phyloP scores from a whole-genome alignment of 2,113 vertebrate genomes.

The Formicarius rufipectus region DNA sequence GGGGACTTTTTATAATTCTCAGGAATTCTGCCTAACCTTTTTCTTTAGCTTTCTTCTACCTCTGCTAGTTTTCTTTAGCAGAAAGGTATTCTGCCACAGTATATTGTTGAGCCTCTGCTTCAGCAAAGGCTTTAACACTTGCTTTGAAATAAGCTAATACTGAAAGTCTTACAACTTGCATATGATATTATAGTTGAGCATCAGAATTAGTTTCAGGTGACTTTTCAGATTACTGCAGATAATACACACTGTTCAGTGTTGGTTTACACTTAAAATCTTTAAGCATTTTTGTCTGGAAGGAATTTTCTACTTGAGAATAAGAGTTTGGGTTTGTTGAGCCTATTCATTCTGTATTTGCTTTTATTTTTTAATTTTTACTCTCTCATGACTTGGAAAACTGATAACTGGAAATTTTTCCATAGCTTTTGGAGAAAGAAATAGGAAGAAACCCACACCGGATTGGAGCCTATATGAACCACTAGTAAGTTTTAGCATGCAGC shows the following conservation, averaged over 20 bases:
- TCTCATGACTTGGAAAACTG: background rate
- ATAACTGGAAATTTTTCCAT: background rate
- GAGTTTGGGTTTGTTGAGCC: background rate
- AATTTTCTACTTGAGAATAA: background rate
- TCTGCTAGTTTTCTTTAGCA: background rate
- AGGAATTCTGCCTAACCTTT: background rate
- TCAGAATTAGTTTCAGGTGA: background rate
- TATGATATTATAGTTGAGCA: background rate
- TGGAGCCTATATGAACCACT: background rate
- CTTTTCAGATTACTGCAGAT: background rate
- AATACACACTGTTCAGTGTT: background rate
- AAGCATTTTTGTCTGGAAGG: background rate
- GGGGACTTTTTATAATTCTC: conserved; percentile 7
- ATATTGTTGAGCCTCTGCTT: background rate
- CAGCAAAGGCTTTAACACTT: background rate
- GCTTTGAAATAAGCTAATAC: background rate
- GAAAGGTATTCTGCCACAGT: background rate
- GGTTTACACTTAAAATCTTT: background rate
- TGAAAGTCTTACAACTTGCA: background rate
- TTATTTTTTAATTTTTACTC: background rate
- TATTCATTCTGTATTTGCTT: background rate
- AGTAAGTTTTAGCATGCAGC: background rate
- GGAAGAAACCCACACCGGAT: background rate
- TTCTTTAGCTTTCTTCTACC: background rate
- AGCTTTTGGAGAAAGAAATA: background rate